Base-by-base conservation (phyloP, 2,113 vertebrate species). In the Azemiops feae region DNA sequence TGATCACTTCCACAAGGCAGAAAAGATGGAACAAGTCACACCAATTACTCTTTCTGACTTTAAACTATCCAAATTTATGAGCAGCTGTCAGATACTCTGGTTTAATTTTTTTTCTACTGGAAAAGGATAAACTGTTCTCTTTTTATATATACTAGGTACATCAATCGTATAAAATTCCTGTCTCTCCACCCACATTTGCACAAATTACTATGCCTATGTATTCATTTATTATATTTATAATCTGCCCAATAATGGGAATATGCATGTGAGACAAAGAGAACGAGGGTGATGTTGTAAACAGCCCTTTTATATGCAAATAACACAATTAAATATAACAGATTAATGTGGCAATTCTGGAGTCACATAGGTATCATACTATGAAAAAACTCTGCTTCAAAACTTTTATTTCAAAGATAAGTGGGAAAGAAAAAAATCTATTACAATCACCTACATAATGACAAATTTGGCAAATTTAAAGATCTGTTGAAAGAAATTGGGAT, bases 1-100 rank as follows among this genome's bases (percentile, higher is more conserved):
- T 88, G 92, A 92, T 91, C 87, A 69, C n/a, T 69, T 45, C 89
- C 91, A 57, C 64, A 91, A 57, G 25, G 50, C 87, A 69, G 89
- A 54, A 22, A 74, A 92, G 57, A 89, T 0, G 8, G 5, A 85
- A 86, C 22, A 93, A 89, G 0, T 88, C 90, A 43, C 1, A 92
- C 53, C 90, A 50, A 23, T 93, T 88, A 54, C 4, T 91, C n/a
- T 86, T 94, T 74, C 93, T 92, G 85, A 10, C 23, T 18, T 86
- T 30, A 9, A 91, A 55, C 27, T 14, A 0, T 88, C 91, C 74
- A 69, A 52, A 25, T 30, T 0, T 0, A 0, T 3, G 27, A 23
- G 39, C 12, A 5, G 50, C 5, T 88, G 60, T 57, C 89, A 90
- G 14, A n/a, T 50, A 25, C 54, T 27, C 53, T 0, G 1, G 11